These are phyloP conservation scores for Sardina pilchardus DNA, from an alignment of 2,113 vertebrate species.

Conservation along the genomic window DNA sequence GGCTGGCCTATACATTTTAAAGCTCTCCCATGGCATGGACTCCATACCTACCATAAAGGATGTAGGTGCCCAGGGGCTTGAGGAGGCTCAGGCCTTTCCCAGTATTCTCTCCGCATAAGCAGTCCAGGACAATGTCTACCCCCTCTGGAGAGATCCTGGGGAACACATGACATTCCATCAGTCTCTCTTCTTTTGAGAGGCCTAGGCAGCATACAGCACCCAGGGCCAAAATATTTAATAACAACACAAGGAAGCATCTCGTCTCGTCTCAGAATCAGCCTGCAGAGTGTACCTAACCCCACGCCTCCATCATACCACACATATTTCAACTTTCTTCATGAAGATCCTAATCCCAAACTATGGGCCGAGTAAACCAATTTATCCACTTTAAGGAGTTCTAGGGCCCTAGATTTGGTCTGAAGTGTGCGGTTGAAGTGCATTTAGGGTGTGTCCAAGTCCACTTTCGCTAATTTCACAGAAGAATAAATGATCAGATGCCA, in stretches of 20 bases:
- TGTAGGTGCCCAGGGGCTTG: conserved; percentile 93
- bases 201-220: not conserved
- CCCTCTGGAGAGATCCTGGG: conserved; percentile 91
- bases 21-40: not conserved
- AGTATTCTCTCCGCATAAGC: conserved; percentile 95
- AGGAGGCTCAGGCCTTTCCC: conserved; percentile 93
- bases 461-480: no score
- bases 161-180: conserved; percentile 31
- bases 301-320: not conserved
- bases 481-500: no score
- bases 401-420: no score
- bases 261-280: not conserved
- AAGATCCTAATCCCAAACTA: not conserved
- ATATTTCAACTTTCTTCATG: not conserved
- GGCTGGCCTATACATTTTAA: no score
- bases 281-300: conserved; percentile 1
- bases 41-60: conserved; percentile 87
- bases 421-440: no score
- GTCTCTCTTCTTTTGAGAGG: not conserved
- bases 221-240: conserved; percentile 2
- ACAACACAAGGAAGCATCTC: not conserved
- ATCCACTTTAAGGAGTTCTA: not conserved
- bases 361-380: not conserved
- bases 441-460: no score
- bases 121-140: conserved; percentile 95